Conservation (phyloP, 2,888 invertebrate genomes). For the Rhamnusium bicolor region DNA sequence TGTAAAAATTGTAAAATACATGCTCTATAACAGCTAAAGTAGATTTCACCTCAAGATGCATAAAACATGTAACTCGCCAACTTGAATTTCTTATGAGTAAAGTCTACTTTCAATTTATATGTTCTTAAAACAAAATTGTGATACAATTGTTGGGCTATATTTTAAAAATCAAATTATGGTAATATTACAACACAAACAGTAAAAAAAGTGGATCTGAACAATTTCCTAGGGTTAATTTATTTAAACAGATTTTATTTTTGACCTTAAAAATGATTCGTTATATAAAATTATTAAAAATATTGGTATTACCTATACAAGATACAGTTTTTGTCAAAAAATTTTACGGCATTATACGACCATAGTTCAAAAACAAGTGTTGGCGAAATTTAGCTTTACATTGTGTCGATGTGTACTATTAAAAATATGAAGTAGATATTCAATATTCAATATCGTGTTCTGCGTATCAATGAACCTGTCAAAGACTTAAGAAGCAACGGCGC, state of each 20-base stretch:
- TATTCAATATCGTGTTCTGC: constrained; percentile 19
- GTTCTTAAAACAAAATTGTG: no score
- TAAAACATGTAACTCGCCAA: constrained; percentile 13
- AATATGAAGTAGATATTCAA: not conserved
- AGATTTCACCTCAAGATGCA: constrained; percentile 20
- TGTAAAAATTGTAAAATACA: constrained; percentile 6
- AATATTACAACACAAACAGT: no score
- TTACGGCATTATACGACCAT: no score
- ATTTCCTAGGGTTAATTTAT: no score
- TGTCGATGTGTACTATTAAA: not conserved
- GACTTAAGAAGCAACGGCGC: constrained; percentile 40
- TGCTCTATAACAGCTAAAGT: constrained; percentile 8
- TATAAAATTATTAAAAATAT: no score
- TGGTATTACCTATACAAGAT: no score
- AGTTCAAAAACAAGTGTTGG: not conserved
- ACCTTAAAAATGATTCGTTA: no score
- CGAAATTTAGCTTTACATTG: not conserved
- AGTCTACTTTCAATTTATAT: not conserved
- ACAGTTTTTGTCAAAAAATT: no score
- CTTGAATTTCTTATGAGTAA: constrained; percentile 14
- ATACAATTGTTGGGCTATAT: no score
- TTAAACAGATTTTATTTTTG: no score
- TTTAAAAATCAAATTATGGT: no score
- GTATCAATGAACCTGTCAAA: constrained; percentile 34
- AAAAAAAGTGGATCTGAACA: no score